phyloP scores from a whole-genome alignment of 2,888 invertebrate species.

The Falcaria lacertinaria region DNA sequence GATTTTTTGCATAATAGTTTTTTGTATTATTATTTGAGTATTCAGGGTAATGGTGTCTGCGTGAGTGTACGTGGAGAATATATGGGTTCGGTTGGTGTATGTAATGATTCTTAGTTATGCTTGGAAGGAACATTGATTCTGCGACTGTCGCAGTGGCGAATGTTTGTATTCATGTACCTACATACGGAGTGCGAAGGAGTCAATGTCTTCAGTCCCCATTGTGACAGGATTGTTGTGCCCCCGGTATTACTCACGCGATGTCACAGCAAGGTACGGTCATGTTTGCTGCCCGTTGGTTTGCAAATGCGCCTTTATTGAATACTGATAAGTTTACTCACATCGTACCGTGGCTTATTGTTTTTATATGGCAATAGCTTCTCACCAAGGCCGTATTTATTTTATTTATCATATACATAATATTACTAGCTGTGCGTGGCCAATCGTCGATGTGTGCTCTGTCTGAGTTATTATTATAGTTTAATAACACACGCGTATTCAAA shows the following conservation, averaged over 20 bases:
- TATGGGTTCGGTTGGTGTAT: too few species aligned
- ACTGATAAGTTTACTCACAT: conserved; percentile 56
- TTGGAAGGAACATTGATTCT: too few species aligned
- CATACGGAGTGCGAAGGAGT: conserved; percentile 11
- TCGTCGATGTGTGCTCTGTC: too few species aligned
- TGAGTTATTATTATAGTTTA: too few species aligned
- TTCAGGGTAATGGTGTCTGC: too few species aligned
- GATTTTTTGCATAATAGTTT: too few species aligned
- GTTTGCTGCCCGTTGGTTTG: conserved; percentile 31
- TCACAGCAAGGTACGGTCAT: conserved; percentile 44
- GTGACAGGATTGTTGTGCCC: conserved; percentile 36
- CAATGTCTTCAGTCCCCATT: conserved; percentile 37
- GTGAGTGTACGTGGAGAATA: too few species aligned
- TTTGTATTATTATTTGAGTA: too few species aligned
- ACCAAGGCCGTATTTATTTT: conserved; percentile 15
- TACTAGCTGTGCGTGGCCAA: too few species aligned
- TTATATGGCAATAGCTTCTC: conserved; percentile 29
- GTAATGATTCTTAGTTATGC: too few species aligned
- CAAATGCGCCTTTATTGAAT: conserved; percentile 51
- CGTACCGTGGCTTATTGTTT: conserved; percentile 32
- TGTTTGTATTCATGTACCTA: not conserved
- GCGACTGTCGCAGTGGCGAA: not conserved
- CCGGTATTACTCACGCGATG: conserved; percentile 53
- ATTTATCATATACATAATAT: not conserved
- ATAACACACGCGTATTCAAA: too few species aligned